These are phyloP conservation scores for Pantelozetes paolii DNA, from an alignment of 2,888 invertebrate genomes.

Conservation along the genomic window DNA sequence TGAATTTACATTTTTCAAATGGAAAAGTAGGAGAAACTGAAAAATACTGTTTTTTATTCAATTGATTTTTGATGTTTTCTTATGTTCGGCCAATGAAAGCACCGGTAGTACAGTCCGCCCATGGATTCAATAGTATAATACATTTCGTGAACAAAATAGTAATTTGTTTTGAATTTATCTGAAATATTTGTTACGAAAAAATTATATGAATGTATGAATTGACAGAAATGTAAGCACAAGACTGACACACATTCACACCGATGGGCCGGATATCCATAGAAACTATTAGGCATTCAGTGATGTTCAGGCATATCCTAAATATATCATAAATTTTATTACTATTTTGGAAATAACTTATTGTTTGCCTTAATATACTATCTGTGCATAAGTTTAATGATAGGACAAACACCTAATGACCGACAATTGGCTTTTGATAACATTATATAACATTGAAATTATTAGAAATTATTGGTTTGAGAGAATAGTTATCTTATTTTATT, in stretches of 20 bases:
- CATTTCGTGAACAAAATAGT: conserved; percentile 10
- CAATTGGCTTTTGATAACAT: conserved; percentile 14
- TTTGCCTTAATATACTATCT: conserved; percentile 15
- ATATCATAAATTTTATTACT: conserved; percentile 6
- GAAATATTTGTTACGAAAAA: too few relatives aligned
- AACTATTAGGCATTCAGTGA: conserved; percentile 6
- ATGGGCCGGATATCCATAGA: conserved; percentile 10
- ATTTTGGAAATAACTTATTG: conserved; percentile 3
- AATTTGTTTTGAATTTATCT: background rate
- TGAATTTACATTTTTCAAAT: background rate
- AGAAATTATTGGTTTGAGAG: conserved; percentile 4
- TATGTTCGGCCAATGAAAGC: background rate
- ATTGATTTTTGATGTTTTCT: conserved; percentile 13
- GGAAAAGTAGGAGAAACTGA: background rate
- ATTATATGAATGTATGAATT: background rate
- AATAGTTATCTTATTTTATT: background rate
- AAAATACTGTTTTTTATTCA: background rate
- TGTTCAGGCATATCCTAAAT: background rate
- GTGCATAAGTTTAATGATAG: conserved; percentile 12
- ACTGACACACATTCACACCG: background rate
- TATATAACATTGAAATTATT: too few relatives aligned
- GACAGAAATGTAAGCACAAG: background rate
- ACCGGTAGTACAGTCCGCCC: background rate
- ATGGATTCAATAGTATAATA: conserved; percentile 5
- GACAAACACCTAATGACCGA: conserved; percentile 18